phyloP scores from a whole-genome alignment of 1,140 invertebrate species.

The Maniola jurtina region DNA sequence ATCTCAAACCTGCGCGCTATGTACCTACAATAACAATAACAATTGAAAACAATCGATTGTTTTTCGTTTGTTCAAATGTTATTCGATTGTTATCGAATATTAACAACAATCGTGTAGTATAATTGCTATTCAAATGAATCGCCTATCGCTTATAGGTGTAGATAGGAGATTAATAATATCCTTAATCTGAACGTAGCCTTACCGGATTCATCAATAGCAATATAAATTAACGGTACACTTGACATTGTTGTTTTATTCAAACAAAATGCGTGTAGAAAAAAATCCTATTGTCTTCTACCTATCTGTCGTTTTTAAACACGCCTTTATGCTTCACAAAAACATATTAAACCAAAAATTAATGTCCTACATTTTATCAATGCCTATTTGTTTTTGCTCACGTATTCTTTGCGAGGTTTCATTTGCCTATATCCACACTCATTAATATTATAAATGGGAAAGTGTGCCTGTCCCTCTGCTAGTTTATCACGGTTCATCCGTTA shows the following conservation, averaged over 20 bases:
- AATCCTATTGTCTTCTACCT: slow-evolving; percentile 1
- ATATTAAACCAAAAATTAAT: neutral
- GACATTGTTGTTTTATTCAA: slow-evolving; percentile 4
- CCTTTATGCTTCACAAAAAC: slow-evolving; percentile 7
- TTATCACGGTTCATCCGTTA: no score
- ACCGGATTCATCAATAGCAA: slow-evolving; percentile 2
- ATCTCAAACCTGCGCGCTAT: no score
- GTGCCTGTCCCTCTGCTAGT: no score
- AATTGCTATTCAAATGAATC: no score
- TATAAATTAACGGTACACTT: slow-evolving; percentile 10
- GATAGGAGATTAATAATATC: neutral
- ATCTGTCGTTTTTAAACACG: neutral
- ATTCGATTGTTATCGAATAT: no score
- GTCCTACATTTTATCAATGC: slow-evolving; percentile 7
- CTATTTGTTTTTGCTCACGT: neutral
- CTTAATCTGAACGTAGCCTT: neutral
- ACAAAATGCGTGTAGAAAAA: slow-evolving; percentile 6
- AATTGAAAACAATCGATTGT: no score
- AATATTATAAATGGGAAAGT: no score
- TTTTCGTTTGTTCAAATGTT: no score
- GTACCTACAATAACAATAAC: no score
- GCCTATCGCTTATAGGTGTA: no score
- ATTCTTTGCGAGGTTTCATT: neutral
- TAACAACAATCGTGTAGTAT: no score
- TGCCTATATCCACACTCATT: no score